Percentiles rank a stretch among this genome's conserved stretches.
Conservation (phyloP, 2,888 invertebrate genomes). For the Patella caerulea region DNA sequence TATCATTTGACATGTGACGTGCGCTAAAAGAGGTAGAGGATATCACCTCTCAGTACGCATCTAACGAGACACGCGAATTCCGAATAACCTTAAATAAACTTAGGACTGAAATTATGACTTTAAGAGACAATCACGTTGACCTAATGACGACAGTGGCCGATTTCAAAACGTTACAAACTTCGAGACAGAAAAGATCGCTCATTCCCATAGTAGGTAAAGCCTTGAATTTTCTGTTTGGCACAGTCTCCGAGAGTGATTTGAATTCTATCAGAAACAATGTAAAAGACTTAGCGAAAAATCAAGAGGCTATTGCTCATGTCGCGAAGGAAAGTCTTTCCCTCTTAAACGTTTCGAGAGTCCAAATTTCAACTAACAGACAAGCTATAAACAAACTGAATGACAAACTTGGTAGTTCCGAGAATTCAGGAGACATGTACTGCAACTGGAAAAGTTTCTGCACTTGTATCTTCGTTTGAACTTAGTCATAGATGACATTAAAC, state of each 20-base stretch:
- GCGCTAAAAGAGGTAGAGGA: neutral
- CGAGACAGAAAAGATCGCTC: constrained; percentile 3
- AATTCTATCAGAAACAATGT: too few relatives aligned
- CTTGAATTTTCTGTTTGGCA: neutral
- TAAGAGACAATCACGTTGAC: neutral
- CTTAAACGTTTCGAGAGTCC: constrained; percentile 7
- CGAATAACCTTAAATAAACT: neutral
- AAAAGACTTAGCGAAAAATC: too few relatives aligned
- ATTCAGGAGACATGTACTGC: neutral
- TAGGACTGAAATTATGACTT: neutral
- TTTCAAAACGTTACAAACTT: constrained; percentile 4
- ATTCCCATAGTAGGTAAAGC: constrained; percentile 5
- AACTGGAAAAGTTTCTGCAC: neutral
- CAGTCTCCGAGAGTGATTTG: neutral
- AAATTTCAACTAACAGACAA: constrained; percentile 8
- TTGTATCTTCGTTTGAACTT: neutral
- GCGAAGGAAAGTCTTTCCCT: neutral
- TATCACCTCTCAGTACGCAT: neutral
- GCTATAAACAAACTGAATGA: neutral
- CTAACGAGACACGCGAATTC: neutral
- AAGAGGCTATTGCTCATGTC: neutral
- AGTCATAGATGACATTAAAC: neutral
- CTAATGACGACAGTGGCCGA: neutral
- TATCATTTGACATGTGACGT: neutral
- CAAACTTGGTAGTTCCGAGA: neutral